A percentile compares a stretch with the other conserved stretches of the same genome.
Evolutionary conservation across 2,888 invertebrate species (phyloP).

Genomic region (Cerastis leucographa): DNA sequence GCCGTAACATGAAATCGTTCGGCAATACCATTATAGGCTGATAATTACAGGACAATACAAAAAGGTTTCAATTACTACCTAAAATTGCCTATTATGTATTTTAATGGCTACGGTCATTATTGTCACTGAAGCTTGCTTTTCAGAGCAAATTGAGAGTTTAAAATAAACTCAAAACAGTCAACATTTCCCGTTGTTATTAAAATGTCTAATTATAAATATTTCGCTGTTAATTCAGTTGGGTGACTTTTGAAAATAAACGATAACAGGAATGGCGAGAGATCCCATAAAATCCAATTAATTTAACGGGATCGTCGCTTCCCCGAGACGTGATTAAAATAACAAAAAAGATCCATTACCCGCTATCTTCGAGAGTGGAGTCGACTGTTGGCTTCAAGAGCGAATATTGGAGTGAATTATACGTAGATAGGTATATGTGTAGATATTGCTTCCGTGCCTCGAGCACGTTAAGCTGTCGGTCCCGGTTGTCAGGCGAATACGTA

Average conservation of each 20-base stretch:
- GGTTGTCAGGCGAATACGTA: slow-evolving; percentile 2
- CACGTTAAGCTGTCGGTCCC: slow-evolving; percentile 8
- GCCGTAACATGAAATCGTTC: slow-evolving; percentile 21
- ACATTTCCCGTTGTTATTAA: slow-evolving; percentile 50
- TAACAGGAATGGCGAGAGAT: slow-evolving; percentile 76
- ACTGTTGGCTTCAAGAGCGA: slow-evolving; percentile 30
- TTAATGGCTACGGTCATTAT: slow-evolving; percentile 34
- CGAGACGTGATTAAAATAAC: slow-evolving; percentile 78
- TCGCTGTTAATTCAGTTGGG: slow-evolving; percentile 58
- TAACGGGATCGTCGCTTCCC: slow-evolving; percentile 69
- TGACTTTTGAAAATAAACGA: slow-evolving; percentile 72
- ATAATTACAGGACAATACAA: slow-evolving; percentile 47
- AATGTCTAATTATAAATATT: slow-evolving; percentile 60
- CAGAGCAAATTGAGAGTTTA: slow-evolving; percentile 24
- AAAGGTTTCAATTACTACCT: slow-evolving; percentile 34
- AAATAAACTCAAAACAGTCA: slow-evolving; percentile 30
- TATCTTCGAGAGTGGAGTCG: slow-evolving; percentile 58
- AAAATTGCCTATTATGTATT: slow-evolving; percentile 45
- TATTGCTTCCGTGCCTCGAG: slow-evolving; percentile 35
- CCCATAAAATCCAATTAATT: slow-evolving; percentile 85
- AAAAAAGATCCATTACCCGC: slow-evolving; percentile 73
- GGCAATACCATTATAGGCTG: slow-evolving; percentile 32
- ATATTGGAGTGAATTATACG: slow-evolving; percentile 45
- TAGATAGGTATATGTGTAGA: background rate
- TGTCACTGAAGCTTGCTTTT: slow-evolving; percentile 25